Evolutionary conservation across 2,888 invertebrate genomes (phyloP).

Genomic region (Monochamus alternatus): DNA sequence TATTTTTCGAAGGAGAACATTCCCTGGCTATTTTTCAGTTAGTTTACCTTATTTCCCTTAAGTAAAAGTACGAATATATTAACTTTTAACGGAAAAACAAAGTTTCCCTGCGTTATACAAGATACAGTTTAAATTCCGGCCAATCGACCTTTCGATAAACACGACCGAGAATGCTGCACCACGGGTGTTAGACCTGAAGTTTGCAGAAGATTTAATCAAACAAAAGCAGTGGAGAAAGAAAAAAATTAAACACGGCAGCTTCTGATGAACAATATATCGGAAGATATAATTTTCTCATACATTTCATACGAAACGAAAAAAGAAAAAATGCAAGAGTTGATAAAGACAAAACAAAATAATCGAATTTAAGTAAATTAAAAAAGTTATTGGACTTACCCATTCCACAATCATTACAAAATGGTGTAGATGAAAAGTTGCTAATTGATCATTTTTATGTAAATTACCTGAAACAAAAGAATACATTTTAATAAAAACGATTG

Average conservation of each 20-base stretch:
- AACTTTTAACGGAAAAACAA: conserved; percentile 23
- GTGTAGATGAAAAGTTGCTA: too few species aligned
- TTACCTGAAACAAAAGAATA: too few species aligned
- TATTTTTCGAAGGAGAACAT: conserved; percentile 25
- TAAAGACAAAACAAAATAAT: too few species aligned
- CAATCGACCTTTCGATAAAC: conserved; percentile 12
- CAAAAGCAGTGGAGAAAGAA: not conserved
- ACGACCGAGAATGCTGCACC: not conserved
- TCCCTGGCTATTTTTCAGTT: conserved; percentile 27
- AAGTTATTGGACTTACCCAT: too few species aligned
- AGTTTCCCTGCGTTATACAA: not conserved
- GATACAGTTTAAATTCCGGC: conserved; percentile 11
- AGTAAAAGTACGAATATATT: conserved; percentile 4
- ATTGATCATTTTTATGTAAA: too few species aligned
- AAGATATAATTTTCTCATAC: too few species aligned
- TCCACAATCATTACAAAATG: too few species aligned
- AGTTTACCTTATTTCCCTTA: conserved; percentile 30
- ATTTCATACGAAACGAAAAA: too few species aligned
- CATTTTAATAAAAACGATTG: too few species aligned
- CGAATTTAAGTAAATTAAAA: too few species aligned
- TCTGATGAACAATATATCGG: too few species aligned
- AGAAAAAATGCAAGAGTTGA: too few species aligned
- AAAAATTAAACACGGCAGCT: not conserved
- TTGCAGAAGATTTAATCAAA: not conserved
- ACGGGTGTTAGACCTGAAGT: not conserved